Percentiles rank a stretch among this genome's conserved stretches.
phyloP scores from a whole-genome alignment of 2,888 invertebrate genomes.

The Meta bourneti region DNA sequence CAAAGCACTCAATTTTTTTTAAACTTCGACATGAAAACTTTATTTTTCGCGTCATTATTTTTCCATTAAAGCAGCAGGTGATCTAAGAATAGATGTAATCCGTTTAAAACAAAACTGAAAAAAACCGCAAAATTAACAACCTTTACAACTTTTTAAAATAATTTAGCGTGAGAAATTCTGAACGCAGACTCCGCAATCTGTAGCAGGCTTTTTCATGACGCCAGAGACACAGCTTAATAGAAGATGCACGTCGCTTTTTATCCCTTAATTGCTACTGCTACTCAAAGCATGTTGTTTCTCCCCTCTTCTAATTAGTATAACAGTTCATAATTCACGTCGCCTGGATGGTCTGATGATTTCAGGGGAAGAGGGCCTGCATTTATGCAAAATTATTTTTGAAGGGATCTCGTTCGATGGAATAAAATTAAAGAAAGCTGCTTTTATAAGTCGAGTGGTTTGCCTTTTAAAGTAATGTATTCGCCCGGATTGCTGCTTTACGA shows the following conservation, averaged over 20 bases:
- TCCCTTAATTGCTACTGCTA: slow-evolving; percentile 33
- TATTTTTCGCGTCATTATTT: slow-evolving; percentile 19
- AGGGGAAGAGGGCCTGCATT: not conserved
- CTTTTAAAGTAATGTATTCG: not conserved
- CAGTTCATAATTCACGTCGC: slow-evolving; percentile 47
- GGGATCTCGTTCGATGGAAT: not conserved
- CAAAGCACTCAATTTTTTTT: not conserved
- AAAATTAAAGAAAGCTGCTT: not conserved
- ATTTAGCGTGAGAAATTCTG: not conserved
- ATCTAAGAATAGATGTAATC: slow-evolving; percentile 14
- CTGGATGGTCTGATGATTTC: slow-evolving; percentile 24
- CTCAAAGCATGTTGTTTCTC: not conserved
- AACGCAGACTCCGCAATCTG: not conserved
- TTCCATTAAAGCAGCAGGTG: slow-evolving; percentile 32
- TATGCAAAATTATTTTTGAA: slow-evolving; percentile 6
- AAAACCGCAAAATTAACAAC: slow-evolving; percentile 44
- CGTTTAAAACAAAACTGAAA: slow-evolving; percentile 18
- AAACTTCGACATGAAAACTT: not conserved
- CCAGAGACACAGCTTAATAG: slow-evolving; percentile 16
- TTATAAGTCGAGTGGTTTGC: not conserved
- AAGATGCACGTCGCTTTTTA: slow-evolving; percentile 28
- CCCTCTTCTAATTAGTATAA: slow-evolving; percentile 30
- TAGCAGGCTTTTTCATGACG: not conserved
- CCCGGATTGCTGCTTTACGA: not conserved
- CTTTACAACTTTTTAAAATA: not conserved